Evolutionary conservation across 2,888 invertebrate species (phyloP), one percentile per base, ranked within the genome.

Genomic region (Neria commutata): DNA sequence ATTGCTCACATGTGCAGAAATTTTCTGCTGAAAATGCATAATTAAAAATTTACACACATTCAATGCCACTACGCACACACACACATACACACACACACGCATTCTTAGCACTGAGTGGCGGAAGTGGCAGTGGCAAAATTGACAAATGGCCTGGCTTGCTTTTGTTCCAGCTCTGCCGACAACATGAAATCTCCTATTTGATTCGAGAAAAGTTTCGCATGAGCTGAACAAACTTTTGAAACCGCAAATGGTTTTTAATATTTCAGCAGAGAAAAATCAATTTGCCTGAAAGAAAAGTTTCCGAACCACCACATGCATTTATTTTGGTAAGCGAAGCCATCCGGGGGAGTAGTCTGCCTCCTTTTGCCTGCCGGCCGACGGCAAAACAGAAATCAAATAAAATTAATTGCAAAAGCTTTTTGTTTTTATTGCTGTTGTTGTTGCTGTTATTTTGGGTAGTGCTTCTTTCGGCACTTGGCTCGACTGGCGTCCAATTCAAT

Each of bases 271-370:
- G 51, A 60, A 65, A 72, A 72, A 73, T 72, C 73, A 72, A 74
- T 74, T 74, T 72, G 61, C 54, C 54, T 68, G 67, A 74, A 66
- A 73, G 67, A 74, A 72, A 74, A 74, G 73, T 74, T 74, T 68
- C 25, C 53, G 54, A 45, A 50, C 40, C 5, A 8, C 42, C 42
- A 1, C 50, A 33, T 33, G 50, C 34, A 50, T 50, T 50, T 34
- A 50, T 34, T 33, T 19, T 19, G 34, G 6, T 50, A 26, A n/a
- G 37, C n/a, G n/a, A 37, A 14, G 37, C n/a, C 37, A 37, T n/a
- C n/a, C n/a, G n/a, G n/a, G n/a, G n/a, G n/a, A n/a, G n/a, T n/a
- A n/a, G n/a, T n/a, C n/a, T n/a, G n/a, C n/a, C n/a, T n/a, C n/a
- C n/a, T n/a, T n/a, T 8, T n/a, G 11, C 37, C 37, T 8, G n/a